Evolutionary conservation across 2,888 invertebrate species (phyloP), one percentile per base, ranked within the genome.

Genomic region (Alloplasta piceator): DNA sequence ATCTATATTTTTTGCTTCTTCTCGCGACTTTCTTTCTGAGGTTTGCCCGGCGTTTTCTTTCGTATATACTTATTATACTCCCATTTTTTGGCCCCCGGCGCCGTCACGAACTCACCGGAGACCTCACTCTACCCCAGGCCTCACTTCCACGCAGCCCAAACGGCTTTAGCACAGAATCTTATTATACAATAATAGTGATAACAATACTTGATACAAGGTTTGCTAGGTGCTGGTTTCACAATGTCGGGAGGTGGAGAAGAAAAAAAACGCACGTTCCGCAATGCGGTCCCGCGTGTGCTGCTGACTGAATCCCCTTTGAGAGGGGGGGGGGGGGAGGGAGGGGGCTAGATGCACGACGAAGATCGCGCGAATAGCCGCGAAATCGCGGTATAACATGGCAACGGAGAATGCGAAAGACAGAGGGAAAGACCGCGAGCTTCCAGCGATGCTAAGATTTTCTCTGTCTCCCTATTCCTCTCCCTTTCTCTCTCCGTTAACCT

Each of bases 281-380:
- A 86, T 89, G 89, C 88, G 85, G 89, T 87, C 83, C 84, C 83
- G 85, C 81, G 85, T 81, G 81, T 48, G 71, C 26, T 26, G 66
- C 78, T 73, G 58, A 76, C 63, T 60, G 74, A 64, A 67, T 66
- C 12, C 66, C 52, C 50, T 46, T 14, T 2, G 26, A 26, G 26
- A 3, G 26, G 63, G 50, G 56, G 26, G 26, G 63, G 50, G 56
- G 26, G 26, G 63, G 50, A n/a, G n/a, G n/a, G n/a, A n/a, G 26
- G 26, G 63, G 50, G 56, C 58, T 64, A 56, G 26, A n/a, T n/a
- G 79, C 68, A 70, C 73, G 68, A 78, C 73, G 67, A 70, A 66
- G 71, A 78, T 77, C 55, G 46, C 73, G 60, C 43, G 66, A 78
- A 52, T 48, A 16, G 41, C 43, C 48, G 41, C 39, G 52, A 58